phyloP scores from a whole-genome alignment of 2,797 vertebrate species.

The Agapornis canus region DNA sequence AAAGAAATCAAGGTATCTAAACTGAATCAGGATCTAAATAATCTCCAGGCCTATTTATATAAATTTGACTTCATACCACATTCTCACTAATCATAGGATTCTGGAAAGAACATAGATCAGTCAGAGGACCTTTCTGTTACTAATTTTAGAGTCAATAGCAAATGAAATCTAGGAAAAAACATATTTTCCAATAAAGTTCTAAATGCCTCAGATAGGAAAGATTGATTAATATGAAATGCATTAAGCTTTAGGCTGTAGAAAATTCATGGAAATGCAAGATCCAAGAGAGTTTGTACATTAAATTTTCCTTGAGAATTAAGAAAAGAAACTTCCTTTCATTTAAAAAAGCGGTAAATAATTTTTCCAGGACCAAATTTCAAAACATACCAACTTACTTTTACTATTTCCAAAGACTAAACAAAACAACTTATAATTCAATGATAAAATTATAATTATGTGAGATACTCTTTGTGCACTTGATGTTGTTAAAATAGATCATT shows the following conservation, averaged over 20 bases:
- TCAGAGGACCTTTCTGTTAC: not conserved
- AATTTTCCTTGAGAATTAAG: not conserved
- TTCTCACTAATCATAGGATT: not conserved
- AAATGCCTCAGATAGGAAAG: not conserved
- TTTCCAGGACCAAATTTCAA: not conserved
- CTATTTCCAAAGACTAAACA: not conserved
- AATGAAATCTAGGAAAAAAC: not conserved
- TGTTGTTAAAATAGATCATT: not conserved
- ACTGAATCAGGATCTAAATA: not conserved
- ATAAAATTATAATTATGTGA: not conserved
- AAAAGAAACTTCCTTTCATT: not conserved
- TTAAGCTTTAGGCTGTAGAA: not conserved
- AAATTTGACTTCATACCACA: not conserved
- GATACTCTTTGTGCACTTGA: not conserved
- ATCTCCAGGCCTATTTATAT: not conserved
- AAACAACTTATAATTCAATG: not conserved
- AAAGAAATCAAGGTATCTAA: not conserved
- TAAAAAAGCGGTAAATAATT: not conserved
- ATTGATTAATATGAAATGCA: not conserved
- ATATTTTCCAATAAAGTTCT: not conserved
- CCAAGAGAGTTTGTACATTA: not conserved
- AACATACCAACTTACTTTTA: not conserved
- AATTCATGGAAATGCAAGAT: not conserved
- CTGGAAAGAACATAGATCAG: not conserved
- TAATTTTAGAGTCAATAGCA: not conserved